These are phyloP conservation scores for Drosophila anceps DNA, from an alignment of 2,888 invertebrate species.

Conservation along the genomic window DNA sequence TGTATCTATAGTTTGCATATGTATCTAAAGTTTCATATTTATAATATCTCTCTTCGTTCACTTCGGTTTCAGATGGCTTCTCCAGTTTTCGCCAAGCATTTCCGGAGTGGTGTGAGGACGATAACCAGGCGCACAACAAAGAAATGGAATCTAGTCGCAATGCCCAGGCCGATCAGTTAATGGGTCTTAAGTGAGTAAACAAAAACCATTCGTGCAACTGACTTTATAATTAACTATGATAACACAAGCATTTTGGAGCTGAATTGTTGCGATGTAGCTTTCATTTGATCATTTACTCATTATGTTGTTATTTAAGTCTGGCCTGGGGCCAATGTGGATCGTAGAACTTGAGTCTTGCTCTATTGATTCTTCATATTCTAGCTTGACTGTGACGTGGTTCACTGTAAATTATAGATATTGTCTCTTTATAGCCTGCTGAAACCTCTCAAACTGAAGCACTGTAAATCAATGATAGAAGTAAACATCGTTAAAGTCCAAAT, in stretches of 20 bases:
- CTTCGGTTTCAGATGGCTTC: slow-evolving; percentile 91
- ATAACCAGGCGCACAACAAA: slow-evolving; percentile 89
- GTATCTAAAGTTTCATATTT: slow-evolving; percentile 36
- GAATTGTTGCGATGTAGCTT: background rate
- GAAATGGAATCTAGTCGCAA: slow-evolving; percentile 87
- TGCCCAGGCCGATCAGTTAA: slow-evolving; percentile 87
- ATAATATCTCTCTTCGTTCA: slow-evolving; percentile 6
- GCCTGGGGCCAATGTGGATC: too few relatives aligned
- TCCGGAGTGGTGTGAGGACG: slow-evolving; percentile 96
- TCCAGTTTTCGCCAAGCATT: slow-evolving; percentile 92
- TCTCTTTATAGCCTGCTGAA: too few relatives aligned
- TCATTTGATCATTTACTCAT: background rate
- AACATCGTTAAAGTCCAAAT: too few relatives aligned
- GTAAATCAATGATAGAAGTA: too few relatives aligned
- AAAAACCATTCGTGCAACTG: background rate
- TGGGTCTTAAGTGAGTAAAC: slow-evolving; percentile 86
- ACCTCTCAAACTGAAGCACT: too few relatives aligned
- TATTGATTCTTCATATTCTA: too few relatives aligned
- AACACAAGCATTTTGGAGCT: too few relatives aligned
- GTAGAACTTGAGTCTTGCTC: too few relatives aligned
- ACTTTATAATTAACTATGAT: background rate
- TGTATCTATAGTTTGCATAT: slow-evolving; percentile 21
- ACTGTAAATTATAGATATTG: too few relatives aligned
- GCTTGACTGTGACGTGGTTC: too few relatives aligned
- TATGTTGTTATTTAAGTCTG: too few relatives aligned